Evolutionary conservation across 2,797 vertebrate species (phyloP).

Genomic region (Poeciliopsis gracilis): DNA sequence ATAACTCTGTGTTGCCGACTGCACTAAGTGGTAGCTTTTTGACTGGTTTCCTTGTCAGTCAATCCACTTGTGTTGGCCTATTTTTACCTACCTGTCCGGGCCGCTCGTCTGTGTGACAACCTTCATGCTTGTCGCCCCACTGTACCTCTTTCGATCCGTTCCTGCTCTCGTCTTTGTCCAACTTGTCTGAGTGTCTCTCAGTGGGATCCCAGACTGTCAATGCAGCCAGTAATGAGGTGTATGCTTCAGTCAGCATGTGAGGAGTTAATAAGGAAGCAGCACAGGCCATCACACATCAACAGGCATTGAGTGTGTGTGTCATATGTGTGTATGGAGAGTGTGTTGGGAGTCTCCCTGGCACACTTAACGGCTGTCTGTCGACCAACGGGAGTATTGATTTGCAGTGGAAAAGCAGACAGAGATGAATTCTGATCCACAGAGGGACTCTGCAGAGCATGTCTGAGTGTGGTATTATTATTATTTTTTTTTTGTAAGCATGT

Average conservation of each 20-base stretch:
- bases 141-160: conserved; percentile 51
- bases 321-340: conserved; percentile 43
- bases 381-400: conserved; percentile 79
- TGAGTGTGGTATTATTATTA: conserved; percentile 36
- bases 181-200: conserved; percentile 55
- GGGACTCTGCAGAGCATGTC: conserved; percentile 64
- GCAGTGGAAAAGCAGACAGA: conserved; percentile 75
- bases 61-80: conserved; percentile 20
- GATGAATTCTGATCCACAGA: conserved; percentile 77
- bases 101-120: conserved; percentile 16
- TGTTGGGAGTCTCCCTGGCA: conserved; percentile 66
- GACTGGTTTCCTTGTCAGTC: conserved; percentile 25
- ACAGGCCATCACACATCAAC: conserved; percentile 79
- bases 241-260: conserved; percentile 78
- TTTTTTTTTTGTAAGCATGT: conserved; percentile 18
- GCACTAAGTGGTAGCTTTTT: conserved; percentile 13
- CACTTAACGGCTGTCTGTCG: conserved; percentile 70
- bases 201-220: conserved; percentile 65
- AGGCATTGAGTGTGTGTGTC: conserved; percentile 55
- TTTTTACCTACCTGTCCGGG: conserved; percentile 28
- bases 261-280: conserved; percentile 82
- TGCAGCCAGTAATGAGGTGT: conserved; percentile 78
- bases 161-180: conserved; percentile 60
- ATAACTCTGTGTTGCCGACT: not conserved
- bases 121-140: conserved; percentile 31